A percentile compares a stretch with the other conserved stretches of the same genome.
Evolutionary conservation across 2,888 invertebrate species (phyloP).

Genomic region (Enoplolaimus lenunculus): DNA sequence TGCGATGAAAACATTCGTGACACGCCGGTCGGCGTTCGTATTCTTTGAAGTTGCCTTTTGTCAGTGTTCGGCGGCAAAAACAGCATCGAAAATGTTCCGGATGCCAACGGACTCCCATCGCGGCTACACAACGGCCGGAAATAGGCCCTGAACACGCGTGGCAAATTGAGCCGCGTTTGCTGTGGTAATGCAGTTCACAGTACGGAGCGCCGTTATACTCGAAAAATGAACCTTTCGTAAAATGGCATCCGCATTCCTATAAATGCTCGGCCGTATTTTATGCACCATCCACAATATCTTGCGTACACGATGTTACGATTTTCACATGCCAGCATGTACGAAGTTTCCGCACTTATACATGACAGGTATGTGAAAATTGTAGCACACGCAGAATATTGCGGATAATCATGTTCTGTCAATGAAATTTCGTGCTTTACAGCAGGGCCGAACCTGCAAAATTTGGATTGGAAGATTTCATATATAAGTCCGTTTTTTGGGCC

Average conservation of each 20-base stretch:
- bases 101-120: constrained; percentile 94
- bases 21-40: constrained; percentile 96
- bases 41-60: constrained; percentile 96
- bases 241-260: background rate
- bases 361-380: too few species aligned
- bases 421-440: too few species aligned
- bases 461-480: too few species aligned
- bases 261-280: background rate
- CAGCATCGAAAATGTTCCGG: constrained; percentile 97
- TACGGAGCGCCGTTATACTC: constrained; percentile 74
- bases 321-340: too few species aligned
- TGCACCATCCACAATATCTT: constrained; percentile 30
- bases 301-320: too few species aligned
- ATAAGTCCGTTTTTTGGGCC: too few species aligned
- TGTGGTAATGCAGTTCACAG: constrained; percentile 94
- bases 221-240: background rate
- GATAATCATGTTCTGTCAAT: too few species aligned
- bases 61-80: constrained; percentile 85
- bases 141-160: constrained; percentile 97
- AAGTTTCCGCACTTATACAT: too few species aligned
- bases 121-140: constrained; percentile 73
- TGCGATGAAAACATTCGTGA: constrained; percentile 83
- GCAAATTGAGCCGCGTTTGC: constrained; percentile 83
- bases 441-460: too few species aligned
- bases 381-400: too few species aligned